These are phyloP conservation scores for Pandion haliaetus DNA, from an alignment of 2,113 vertebrate species.

Conservation along the genomic window DNA sequence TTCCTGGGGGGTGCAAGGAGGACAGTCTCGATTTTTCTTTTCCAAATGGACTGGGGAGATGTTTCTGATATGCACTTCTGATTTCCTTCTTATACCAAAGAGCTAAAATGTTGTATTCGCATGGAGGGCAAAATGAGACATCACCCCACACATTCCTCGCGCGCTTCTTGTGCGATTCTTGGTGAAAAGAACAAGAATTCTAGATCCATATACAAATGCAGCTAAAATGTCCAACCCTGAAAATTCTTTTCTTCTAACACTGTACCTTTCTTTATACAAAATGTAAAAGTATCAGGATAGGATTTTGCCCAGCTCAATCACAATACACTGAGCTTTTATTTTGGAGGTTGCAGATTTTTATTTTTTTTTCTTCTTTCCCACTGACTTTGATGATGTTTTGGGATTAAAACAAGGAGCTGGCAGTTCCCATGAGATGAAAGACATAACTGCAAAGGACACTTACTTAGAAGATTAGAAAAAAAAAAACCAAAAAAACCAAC, in stretches of 20 bases:
- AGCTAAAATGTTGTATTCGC: neutral
- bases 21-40: neutral
- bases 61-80: neutral
- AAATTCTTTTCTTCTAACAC: neutral
- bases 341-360: neutral
- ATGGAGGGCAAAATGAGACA: neutral
- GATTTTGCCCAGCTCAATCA: neutral
- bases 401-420: slow-evolving; percentile 45
- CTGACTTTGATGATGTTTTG: slow-evolving; percentile 33
- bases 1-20: neutral
- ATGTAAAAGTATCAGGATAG: neutral
- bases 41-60: neutral
- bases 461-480: slow-evolving; percentile 14
- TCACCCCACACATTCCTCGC: neutral
- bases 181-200: neutral
- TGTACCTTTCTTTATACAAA: neutral
- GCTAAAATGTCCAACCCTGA: neutral
- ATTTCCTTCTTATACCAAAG: neutral
- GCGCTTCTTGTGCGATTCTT: neutral
- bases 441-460: slow-evolving; percentile 16
- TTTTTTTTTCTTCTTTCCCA: neutral
- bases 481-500: neutral
- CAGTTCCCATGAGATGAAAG: slow-evolving; percentile 57
- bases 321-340: neutral
- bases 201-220: neutral